A percentile compares a stretch with the other conserved stretches of the same genome.
phyloP scores from a whole-genome alignment of 2,113 vertebrate species.

The Naja naja region DNA sequence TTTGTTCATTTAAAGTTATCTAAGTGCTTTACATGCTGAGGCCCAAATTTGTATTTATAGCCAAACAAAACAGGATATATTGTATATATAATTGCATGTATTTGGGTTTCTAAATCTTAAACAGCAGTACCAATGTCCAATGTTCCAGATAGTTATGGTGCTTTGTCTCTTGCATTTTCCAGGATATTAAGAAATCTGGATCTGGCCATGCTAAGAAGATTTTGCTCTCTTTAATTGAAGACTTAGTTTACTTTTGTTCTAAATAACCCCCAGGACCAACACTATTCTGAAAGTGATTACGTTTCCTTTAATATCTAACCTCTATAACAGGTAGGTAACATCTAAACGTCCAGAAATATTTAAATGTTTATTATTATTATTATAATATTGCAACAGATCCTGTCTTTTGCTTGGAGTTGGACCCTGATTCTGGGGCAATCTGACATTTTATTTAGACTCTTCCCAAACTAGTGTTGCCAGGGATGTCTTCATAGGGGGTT shows the following conservation, averaged over 20 bases:
- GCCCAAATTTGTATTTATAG: not conserved
- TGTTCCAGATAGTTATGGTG: not conserved
- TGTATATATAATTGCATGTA: not conserved
- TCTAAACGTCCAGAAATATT: not conserved
- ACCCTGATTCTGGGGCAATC: not conserved
- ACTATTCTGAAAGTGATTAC: not conserved
- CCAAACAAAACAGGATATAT: not conserved
- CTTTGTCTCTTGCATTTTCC: not conserved
- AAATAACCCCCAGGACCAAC: not conserved
- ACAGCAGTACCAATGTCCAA: not conserved
- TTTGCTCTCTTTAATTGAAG: not conserved
- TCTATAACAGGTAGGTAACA: not conserved
- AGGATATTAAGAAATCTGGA: not conserved
- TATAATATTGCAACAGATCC: not conserved
- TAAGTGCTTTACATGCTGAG: not conserved
- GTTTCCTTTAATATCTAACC: not conserved
- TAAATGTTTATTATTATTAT: not conserved
- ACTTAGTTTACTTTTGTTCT: not conserved
- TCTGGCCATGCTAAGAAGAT: not conserved
- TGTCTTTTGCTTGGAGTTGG: not conserved
- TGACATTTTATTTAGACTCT: not conserved
- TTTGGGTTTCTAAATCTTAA: not conserved
- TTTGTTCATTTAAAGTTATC: not conserved
- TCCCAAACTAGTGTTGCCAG: not conserved
- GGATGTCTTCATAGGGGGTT: not conserved